These are phyloP conservation scores for Numida meleagris DNA, from an alignment of 2,113 vertebrate species.

Conservation along the genomic window DNA sequence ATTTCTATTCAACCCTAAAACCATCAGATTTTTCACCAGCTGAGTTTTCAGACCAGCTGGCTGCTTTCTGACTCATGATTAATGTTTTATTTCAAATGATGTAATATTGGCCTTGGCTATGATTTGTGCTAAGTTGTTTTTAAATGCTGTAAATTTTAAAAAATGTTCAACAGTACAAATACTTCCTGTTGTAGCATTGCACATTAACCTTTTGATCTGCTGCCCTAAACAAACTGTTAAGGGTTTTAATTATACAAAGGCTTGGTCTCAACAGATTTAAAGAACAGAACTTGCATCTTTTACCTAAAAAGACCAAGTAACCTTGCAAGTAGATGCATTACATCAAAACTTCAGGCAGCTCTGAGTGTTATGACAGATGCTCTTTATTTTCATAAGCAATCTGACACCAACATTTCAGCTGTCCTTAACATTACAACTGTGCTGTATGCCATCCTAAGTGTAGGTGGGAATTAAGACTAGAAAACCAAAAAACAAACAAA, in stretches of 20 bases:
- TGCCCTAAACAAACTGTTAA: conserved; percentile 48
- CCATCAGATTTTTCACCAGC: conserved; percentile 29
- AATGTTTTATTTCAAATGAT: conserved; percentile 73
- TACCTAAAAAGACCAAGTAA: conserved; percentile 8
- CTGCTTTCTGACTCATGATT: conserved; percentile 53
- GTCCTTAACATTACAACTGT: conserved; percentile 22
- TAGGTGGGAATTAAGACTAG: background rate
- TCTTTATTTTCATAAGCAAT: conserved; percentile 66
- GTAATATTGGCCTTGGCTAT: conserved; percentile 70
- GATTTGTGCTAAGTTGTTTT: conserved; percentile 61
- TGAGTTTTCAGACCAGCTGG: conserved; percentile 54
- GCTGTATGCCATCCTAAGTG: background rate
- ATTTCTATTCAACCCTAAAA: conserved; percentile 34
- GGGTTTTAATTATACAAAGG: conserved; percentile 61
- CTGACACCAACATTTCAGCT: conserved; percentile 27
- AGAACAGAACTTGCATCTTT: conserved; percentile 38
- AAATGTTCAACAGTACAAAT: conserved; percentile 64
- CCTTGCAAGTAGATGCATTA: conserved; percentile 18
- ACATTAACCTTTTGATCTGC: conserved; percentile 63
- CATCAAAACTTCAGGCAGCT: background rate
- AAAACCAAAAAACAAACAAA: background rate
- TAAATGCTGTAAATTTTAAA: conserved; percentile 56
- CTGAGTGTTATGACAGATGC: conserved; percentile 62
- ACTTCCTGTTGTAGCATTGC: conserved; percentile 52
- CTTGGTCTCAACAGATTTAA: conserved; percentile 5